Percentiles rank a stretch among this genome's conserved stretches.
Conservation (phyloP, 2,797 vertebrate species). For the Scyliorhinus canicula region DNA sequence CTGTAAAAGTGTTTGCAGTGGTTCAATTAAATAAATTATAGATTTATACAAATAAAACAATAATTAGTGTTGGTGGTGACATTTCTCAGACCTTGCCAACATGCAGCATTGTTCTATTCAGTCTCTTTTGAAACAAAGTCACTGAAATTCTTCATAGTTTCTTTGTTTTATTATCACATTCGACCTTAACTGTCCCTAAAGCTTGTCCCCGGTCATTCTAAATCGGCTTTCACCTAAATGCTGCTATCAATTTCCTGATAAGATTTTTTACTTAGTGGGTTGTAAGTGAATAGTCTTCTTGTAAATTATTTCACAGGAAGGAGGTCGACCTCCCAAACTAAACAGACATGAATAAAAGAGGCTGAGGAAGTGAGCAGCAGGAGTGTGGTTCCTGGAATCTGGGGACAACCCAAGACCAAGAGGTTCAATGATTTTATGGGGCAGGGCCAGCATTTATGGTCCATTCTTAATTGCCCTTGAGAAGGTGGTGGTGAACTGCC, state of each 20-base stretch:
- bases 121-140: neutral
- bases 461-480: too few species aligned
- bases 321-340: too few species aligned
- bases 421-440: too few species aligned
- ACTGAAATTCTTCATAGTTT: neutral
- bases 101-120: neutral
- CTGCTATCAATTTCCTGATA: neutral
- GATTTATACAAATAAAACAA: conserved; percentile 15
- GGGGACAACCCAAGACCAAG: too few species aligned
- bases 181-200: neutral
- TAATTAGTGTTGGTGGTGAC: conserved; percentile 17
- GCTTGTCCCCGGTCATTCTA: neutral
- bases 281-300: neutral
- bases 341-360: too few species aligned
- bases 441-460: too few species aligned
- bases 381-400: too few species aligned
- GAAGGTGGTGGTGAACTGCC: too few species aligned
- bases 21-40: conserved; percentile 12
- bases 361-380: too few species aligned
- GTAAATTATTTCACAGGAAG: too few species aligned
- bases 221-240: neutral
- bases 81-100: neutral
- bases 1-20: neutral
- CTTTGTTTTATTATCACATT: neutral
- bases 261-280: neutral